Evolutionary conservation across 2,888 invertebrate genomes (phyloP).

Genomic region (Bembecia ichneumoniformis): DNA sequence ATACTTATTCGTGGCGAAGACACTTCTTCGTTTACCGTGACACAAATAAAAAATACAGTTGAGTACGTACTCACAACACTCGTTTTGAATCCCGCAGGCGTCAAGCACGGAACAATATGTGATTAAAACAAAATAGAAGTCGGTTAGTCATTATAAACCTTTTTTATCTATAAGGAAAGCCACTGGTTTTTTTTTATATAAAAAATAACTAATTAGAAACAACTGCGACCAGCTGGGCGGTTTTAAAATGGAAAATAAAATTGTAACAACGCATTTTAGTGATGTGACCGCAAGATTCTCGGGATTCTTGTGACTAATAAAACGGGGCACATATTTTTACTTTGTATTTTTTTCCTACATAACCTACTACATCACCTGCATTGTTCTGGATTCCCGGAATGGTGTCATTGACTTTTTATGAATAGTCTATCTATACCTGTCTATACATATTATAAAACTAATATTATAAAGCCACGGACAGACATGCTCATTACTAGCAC

Average conservation of each 20-base stretch:
- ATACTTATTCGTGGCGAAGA: neutral
- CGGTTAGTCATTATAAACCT: constrained; percentile 31
- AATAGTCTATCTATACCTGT: too few relatives aligned
- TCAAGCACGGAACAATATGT: neutral
- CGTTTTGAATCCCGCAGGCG: neutral
- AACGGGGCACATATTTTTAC: too few relatives aligned
- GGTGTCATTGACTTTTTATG: too few relatives aligned
- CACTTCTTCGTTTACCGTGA: neutral
- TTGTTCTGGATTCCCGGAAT: too few relatives aligned
- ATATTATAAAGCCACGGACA: too few relatives aligned
- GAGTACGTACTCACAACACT: neutral
- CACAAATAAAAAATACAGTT: neutral
- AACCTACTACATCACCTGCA: too few relatives aligned
- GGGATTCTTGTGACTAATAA: neutral
- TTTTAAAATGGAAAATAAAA: neutral
- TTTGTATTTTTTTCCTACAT: too few relatives aligned
- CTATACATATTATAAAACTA: too few relatives aligned
- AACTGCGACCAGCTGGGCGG: neutral
- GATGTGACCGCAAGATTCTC: neutral
- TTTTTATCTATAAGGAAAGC: constrained; percentile 63
- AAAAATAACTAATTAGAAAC: constrained; percentile 36
- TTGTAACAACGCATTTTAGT: neutral
- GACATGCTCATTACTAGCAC: too few relatives aligned
- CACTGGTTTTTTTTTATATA: constrained; percentile 27
- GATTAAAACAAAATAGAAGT: neutral